Evolutionary conservation across 2,888 invertebrate species (phyloP).

Genomic region (Imbricaverruca yamaguchii): DNA sequence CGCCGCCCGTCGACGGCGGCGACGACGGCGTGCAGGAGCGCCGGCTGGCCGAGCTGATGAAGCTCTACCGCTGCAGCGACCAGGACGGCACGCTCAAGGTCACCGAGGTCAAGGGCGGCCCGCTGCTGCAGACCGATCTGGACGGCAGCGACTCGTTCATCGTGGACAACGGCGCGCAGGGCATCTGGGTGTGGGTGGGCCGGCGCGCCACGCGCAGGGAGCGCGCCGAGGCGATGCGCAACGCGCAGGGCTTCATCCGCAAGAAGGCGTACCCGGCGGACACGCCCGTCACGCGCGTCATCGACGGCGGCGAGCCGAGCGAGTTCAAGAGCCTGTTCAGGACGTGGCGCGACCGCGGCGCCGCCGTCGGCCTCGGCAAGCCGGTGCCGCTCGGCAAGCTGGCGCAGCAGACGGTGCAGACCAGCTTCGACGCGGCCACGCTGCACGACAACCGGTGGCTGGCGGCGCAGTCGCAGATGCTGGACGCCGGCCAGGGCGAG

Average conservation of each 20-base stretch:
- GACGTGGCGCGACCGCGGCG: slow-evolving; percentile 54
- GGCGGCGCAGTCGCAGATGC: slow-evolving; percentile 44
- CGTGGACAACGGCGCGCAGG: slow-evolving; percentile 64
- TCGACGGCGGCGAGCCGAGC: slow-evolving; percentile 71
- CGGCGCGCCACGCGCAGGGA: slow-evolving; percentile 62
- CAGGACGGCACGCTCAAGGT: slow-evolving; percentile 73
- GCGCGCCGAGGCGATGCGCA: slow-evolving; percentile 73
- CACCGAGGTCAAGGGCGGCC: slow-evolving; percentile 75
- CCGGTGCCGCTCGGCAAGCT: slow-evolving; percentile 30
- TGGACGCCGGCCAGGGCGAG: slow-evolving; percentile 81
- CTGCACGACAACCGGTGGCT: slow-evolving; percentile 64
- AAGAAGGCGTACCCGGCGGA: slow-evolving; percentile 63
- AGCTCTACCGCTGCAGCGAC: slow-evolving; percentile 66
- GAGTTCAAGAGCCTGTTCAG: slow-evolving; percentile 78
- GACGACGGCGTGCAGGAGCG: slow-evolving; percentile 31
- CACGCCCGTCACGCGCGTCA: slow-evolving; percentile 67
- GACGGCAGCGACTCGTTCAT: slow-evolving; percentile 62
- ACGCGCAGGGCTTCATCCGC: slow-evolving; percentile 80
- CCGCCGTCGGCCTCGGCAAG: slow-evolving; percentile 40
- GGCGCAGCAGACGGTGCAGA: slow-evolving; percentile 48
- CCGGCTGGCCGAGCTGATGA: slow-evolving; percentile 43
- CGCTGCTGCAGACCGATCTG: slow-evolving; percentile 68
- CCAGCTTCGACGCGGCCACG: slow-evolving; percentile 72
- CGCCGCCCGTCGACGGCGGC: slow-evolving; percentile 27
- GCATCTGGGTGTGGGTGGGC: slow-evolving; percentile 92